Evolutionary conservation across 2,113 vertebrate genomes (phyloP).

Genomic region (Halichoerus grypus): DNA sequence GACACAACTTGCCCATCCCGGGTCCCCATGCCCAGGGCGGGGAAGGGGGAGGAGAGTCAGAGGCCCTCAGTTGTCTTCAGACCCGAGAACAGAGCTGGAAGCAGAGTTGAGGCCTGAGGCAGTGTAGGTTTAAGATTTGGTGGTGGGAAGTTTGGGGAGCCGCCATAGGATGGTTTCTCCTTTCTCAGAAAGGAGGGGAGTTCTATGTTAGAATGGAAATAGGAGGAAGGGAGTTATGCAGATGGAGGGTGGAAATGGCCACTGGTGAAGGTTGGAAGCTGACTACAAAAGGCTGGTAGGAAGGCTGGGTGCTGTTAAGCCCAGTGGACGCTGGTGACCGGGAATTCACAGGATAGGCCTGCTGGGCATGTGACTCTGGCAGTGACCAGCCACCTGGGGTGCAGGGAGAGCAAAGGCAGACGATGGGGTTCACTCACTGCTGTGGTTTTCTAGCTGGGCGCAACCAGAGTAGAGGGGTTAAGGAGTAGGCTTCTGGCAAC

Average conservation of each 20-base stretch:
- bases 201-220: background rate
- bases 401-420: background rate
- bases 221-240: background rate
- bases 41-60: background rate
- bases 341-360: background rate
- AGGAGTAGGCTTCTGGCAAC: background rate
- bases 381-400: background rate
- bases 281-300: background rate
- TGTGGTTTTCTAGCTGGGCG: background rate
- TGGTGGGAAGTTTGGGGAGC: background rate
- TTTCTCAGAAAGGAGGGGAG: background rate
- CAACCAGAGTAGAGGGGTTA: background rate
- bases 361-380: rapidly evolving
- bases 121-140: rapidly evolving
- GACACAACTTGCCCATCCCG: background rate
- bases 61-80: background rate
- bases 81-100: no score
- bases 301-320: background rate
- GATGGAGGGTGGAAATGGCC: background rate
- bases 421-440: background rate
- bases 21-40: background rate
- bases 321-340: background rate
- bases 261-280: background rate
- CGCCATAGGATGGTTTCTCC: background rate
- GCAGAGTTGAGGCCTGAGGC: background rate